Conservation (phyloP, 1,140 invertebrate species). For the Theocolax elegans region DNA sequence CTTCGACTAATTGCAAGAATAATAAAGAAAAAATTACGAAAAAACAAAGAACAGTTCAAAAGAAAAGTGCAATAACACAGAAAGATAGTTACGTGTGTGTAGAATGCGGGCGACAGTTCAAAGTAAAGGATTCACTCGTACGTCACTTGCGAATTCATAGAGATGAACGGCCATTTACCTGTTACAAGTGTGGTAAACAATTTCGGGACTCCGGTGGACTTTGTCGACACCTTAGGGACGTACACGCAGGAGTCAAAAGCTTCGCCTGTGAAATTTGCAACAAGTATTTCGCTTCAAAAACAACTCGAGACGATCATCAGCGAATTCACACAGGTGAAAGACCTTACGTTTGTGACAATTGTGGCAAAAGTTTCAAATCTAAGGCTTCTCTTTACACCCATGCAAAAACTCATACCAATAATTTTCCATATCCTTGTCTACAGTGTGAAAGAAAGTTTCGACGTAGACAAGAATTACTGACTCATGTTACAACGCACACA, state of each 20-base stretch:
- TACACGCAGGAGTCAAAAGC: slow-evolving; percentile 56
- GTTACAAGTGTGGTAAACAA: slow-evolving; percentile 50
- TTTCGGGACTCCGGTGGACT: slow-evolving; percentile 51
- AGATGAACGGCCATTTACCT: slow-evolving; percentile 45
- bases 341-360: slow-evolving; percentile 75
- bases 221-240: slow-evolving; percentile 50
- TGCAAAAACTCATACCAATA: slow-evolving; percentile 64
- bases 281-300: slow-evolving; percentile 65
- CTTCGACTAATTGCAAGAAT: not conserved
- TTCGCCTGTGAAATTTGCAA: slow-evolving; percentile 59
- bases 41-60: no score
- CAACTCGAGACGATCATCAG: slow-evolving; percentile 72
- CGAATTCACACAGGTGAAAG: slow-evolving; percentile 74
- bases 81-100: not conserved
- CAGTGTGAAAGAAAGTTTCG: slow-evolving; percentile 66
- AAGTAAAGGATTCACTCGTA: slow-evolving; percentile 18
- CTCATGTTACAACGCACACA: slow-evolving; percentile 66
- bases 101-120: slow-evolving; percentile 47
- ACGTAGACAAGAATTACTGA: slow-evolving; percentile 64
- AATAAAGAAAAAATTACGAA: not conserved
- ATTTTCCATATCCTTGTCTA: slow-evolving; percentile 65
- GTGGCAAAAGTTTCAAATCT: slow-evolving; percentile 69
- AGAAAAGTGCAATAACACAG: slow-evolving; percentile 27
- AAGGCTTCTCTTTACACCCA: slow-evolving; percentile 70
- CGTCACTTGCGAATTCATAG: slow-evolving; percentile 44